Evolutionary conservation across 2,888 invertebrate genomes (phyloP).

Genomic region (Xylocampa areola): DNA sequence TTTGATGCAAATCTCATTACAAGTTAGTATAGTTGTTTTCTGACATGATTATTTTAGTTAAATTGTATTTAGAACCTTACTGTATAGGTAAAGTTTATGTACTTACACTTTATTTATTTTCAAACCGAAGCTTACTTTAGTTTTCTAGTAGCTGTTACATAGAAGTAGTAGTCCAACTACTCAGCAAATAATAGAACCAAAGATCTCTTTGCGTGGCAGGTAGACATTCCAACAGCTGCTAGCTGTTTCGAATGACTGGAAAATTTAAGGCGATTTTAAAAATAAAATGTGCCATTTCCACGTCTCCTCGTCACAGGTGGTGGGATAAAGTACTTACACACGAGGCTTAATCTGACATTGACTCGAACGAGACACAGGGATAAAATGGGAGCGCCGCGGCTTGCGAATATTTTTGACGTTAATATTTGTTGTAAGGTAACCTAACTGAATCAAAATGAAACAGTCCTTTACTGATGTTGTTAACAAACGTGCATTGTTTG

Average conservation of each 20-base stretch:
- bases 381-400: slow-evolving; percentile 45
- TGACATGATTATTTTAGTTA: slow-evolving; percentile 1
- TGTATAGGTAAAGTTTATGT: not conserved
- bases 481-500: slow-evolving; percentile 37
- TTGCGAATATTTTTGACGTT: slow-evolving; percentile 39
- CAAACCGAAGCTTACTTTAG: not conserved
- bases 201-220: slow-evolving; percentile 19
- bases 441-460: slow-evolving; percentile 44
- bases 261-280: slow-evolving; percentile 55
- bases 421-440: slow-evolving; percentile 39
- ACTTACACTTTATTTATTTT: not conserved
- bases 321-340: slow-evolving; percentile 70
- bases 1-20: slow-evolving; percentile 8
- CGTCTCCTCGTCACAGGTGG: slow-evolving; percentile 70
- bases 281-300: slow-evolving; percentile 61
- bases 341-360: slow-evolving; percentile 73
- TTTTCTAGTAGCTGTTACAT: not conserved
- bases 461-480: slow-evolving; percentile 42
- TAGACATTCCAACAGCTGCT: slow-evolving; percentile 20
- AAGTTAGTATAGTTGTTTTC: slow-evolving; percentile 1
- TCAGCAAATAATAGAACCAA: slow-evolving; percentile 25
- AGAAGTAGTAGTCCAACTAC: not conserved
- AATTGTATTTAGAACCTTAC: not conserved
- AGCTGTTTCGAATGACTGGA: slow-evolving; percentile 23
- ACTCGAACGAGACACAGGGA: slow-evolving; percentile 64